Conservation (phyloP, 2,113 vertebrate genomes). For the Suricata suricatta region DNA sequence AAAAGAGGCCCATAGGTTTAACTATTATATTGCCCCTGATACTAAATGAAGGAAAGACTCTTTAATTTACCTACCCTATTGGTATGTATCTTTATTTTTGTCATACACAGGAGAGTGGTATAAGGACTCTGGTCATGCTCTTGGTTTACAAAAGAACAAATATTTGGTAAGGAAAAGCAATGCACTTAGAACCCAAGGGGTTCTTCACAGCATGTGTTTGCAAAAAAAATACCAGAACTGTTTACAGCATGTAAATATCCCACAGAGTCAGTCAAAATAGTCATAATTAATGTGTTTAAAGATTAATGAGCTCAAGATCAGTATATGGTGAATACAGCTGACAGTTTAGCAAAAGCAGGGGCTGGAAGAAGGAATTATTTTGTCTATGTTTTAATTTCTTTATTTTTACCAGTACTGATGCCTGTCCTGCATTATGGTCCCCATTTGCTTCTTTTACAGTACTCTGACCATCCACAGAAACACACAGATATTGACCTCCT, state of each 20-base stretch:
- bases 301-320: slow-evolving; percentile 61
- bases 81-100: background rate
- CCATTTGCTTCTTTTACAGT: background rate
- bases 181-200: background rate
- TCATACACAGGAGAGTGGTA: slow-evolving; percentile 4
- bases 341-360: slow-evolving; percentile 11
- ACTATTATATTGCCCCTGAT: background rate
- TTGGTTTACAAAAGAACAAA: slow-evolving; percentile 62
- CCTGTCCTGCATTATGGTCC: background rate
- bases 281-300: slow-evolving; percentile 69
- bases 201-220: slow-evolving; percentile 16
- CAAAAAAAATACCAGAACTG: slow-evolving; percentile 62
- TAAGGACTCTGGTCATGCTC: slow-evolving; percentile 43
- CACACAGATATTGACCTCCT: background rate
- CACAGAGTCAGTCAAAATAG: slow-evolving; percentile 47
- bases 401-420: slow-evolving; percentile 16
- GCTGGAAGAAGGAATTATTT: slow-evolving; percentile 21
- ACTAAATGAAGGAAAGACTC: background rate
- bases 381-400: slow-evolving; percentile 38
- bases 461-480: slow-evolving; percentile 9
- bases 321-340: slow-evolving; percentile 47
- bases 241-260: slow-evolving; percentile 62
- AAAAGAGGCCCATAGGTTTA: slow-evolving; percentile 24
- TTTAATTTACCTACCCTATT: slow-evolving; percentile 42
- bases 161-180: slow-evolving; percentile 47